Evolutionary conservation across 2,888 invertebrate genomes (phyloP), one percentile per base, ranked within the genome.

Genomic region (Gisinianus flammeolus): DNA sequence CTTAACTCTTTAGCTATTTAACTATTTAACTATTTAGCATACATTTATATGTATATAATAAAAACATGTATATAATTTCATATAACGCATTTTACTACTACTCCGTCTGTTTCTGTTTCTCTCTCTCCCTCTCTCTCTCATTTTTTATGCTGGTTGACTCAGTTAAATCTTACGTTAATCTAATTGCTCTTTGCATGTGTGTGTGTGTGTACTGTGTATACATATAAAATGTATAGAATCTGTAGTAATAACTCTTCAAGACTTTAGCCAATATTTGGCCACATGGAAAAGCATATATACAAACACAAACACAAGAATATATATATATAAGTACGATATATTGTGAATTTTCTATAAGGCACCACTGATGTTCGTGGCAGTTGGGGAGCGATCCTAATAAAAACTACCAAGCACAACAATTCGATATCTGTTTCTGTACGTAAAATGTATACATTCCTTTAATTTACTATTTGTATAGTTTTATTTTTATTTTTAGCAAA

Each of bases 381-480:
- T 44, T 69, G n/a, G 68, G 24, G 68, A 69, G 68, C 35, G 68
- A 44, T 69, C 35, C 68, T n/a, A 44, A 22, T 31, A 33, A 33
- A 33, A 31, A 33, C 31, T 33, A 64, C 64, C n/a, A 33, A 67
- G 67, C 67, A 26, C 6, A 22, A 33, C 31, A 31, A 19, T n/a
- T n/a, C 8, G 6, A 19, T 8, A 22, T 8, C 8, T 22, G n/a
- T 10, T 12, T n/a, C 56, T 22, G 24, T 24, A 58, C 58, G 22
- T 22, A 58, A 6, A 4, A 26, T 24, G 28, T n/a, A n/a, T 16
- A 54, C n/a, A n/a, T n/a, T n/a, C n/a, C n/a, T n/a, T n/a, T n/a
- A n/a, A n/a, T n/a, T n/a, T n/a, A n/a, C n/a, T n/a, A n/a, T n/a
- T n/a, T n/a, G n/a, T n/a, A n/a, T n/a, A n/a, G n/a, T n/a, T n/a